Percentiles rank a stretch among this genome's conserved stretches.
phyloP scores from a whole-genome alignment of 2,888 invertebrate species.

The Trissoscelio sp. region DNA sequence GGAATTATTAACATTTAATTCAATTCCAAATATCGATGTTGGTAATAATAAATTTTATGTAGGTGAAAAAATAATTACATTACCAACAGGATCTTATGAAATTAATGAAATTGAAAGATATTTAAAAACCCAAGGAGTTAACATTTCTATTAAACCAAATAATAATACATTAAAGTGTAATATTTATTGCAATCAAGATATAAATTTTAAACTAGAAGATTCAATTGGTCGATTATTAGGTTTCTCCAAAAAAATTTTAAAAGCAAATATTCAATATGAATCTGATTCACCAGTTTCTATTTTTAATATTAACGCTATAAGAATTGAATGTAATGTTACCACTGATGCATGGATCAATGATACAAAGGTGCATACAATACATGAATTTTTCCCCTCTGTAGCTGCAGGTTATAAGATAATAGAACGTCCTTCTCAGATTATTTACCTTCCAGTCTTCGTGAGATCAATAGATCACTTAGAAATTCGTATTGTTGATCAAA shows the following conservation, averaged over 20 bases:
- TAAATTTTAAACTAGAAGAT: constrained; percentile 57
- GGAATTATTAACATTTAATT: constrained; percentile 74
- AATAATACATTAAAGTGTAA: constrained; percentile 63
- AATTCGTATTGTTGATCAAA: constrained; percentile 69
- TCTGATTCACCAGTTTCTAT: neutral
- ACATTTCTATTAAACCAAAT: constrained; percentile 49
- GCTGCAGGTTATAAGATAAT: constrained; percentile 76
- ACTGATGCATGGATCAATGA: constrained; percentile 66
- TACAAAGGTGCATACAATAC: neutral
- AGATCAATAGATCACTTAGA: constrained; percentile 68
- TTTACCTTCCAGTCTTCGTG: no score
- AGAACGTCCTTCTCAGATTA: constrained; percentile 73
- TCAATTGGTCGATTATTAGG: constrained; percentile 61
- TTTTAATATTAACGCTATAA: constrained; percentile 3
- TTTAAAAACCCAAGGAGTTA: constrained; percentile 42
- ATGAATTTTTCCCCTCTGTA: constrained; percentile 1
- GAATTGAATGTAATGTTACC: constrained; percentile 54
- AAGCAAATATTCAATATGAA: constrained; percentile 35
- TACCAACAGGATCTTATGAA: constrained; percentile 77
- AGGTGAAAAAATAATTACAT: constrained; percentile 12
- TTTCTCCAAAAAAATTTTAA: constrained; percentile 54
- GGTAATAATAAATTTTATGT: constrained; percentile 75
- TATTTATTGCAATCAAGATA: constrained; percentile 39
- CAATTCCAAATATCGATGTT: constrained; percentile 77
- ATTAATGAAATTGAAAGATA: constrained; percentile 74